Percentiles rank a stretch among this genome's conserved stretches.
These are phyloP conservation scores for Dendroctonus valens DNA, from an alignment of 1,140 invertebrate species.

Conservation along the genomic window DNA sequence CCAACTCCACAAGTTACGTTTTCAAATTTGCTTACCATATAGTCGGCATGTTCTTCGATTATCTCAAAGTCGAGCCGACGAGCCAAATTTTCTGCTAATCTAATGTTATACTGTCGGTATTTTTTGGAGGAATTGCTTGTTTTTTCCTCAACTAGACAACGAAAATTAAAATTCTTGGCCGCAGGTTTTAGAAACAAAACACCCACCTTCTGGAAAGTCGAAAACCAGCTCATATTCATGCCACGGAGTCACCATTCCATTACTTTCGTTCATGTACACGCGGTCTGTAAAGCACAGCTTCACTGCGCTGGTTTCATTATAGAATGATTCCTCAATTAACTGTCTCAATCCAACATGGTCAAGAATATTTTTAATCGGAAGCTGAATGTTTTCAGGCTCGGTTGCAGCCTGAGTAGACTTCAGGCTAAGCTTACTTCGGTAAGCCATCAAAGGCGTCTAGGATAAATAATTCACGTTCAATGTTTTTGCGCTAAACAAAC, in stretches of 20 bases:
- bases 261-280: constrained; percentile 17
- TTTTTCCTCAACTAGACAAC: too few relatives aligned
- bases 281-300: constrained; percentile 13
- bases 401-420: too few relatives aligned
- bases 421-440: too few relatives aligned
- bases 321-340: constrained; percentile 3
- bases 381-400: not conserved
- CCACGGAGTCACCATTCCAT: constrained; percentile 1
- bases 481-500: too few relatives aligned
- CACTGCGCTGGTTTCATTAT: constrained; percentile 14
- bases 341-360: constrained; percentile 3
- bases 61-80: constrained; percentile 11
- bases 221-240: constrained; percentile 7
- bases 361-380: constrained; percentile 8
- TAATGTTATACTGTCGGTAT: too few relatives aligned
- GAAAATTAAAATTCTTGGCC: too few relatives aligned
- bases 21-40: constrained; percentile 5
- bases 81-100: not conserved
- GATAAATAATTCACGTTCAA: too few relatives aligned
- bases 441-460: too few relatives aligned
- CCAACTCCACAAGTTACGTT: constrained; percentile 10
- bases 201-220: constrained; percentile 10
- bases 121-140: too few relatives aligned
- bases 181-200: not conserved
- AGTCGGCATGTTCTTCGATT: not conserved